Evolutionary conservation across 2,113 vertebrate genomes (phyloP).

Genomic region (Gallinago paraguaiae): DNA sequence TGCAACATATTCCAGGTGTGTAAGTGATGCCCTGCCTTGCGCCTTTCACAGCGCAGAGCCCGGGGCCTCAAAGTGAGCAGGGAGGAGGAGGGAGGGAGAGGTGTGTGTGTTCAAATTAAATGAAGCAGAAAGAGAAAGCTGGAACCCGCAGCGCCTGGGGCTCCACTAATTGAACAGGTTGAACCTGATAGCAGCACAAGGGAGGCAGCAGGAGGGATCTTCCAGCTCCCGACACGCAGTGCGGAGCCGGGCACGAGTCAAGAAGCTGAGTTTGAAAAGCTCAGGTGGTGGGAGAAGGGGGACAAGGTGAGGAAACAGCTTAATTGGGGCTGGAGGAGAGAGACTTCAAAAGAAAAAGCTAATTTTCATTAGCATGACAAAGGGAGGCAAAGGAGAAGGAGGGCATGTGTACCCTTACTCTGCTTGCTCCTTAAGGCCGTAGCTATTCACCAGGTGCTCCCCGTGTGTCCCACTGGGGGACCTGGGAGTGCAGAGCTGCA

Average conservation of each 20-base stretch:
- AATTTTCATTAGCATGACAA: background rate
- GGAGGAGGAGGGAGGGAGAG: conserved; percentile 51
- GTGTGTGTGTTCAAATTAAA: conserved; percentile 61
- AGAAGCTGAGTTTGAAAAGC: background rate
- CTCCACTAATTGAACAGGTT: conserved; percentile 64
- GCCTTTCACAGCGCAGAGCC: conserved; percentile 54
- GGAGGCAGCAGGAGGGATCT: conserved; percentile 7
- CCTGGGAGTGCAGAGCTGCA: background rate
- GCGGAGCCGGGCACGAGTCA: fast-evolving
- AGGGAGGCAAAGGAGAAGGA: background rate
- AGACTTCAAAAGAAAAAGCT: background rate
- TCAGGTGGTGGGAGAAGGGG: background rate
- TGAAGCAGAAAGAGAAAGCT: conserved; percentile 74
- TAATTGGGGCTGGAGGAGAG: background rate
- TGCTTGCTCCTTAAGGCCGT: background rate
- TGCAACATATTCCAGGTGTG: conserved; percentile 67
- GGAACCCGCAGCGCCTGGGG: conserved; percentile 53
- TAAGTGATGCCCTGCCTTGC: conserved; percentile 70
- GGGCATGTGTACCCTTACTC: background rate
- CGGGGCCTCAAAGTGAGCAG: conserved; percentile 12
- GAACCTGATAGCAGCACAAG: conserved; percentile 51
- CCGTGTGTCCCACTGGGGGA: background rate
- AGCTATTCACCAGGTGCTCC: background rate
- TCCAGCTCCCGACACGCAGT: background rate
- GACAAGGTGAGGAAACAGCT: background rate